Percentiles rank a stretch among this genome's conserved stretches.
These are phyloP conservation scores for Benthosema pterotum DNA, from an alignment of 2,797 vertebrate species.

Conservation along the genomic window DNA sequence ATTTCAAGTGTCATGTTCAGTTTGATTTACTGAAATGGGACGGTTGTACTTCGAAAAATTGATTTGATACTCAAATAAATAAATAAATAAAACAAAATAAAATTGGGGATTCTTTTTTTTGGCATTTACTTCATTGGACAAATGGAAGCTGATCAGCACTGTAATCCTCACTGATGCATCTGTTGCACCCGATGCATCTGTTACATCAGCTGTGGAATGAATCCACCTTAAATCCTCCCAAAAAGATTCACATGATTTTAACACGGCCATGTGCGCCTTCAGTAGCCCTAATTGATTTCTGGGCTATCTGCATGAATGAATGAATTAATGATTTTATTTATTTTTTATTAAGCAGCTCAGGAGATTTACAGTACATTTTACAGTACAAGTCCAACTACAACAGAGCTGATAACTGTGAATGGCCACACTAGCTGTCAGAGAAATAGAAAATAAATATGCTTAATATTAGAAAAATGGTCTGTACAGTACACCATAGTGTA, in stretches of 20 bases:
- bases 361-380: too few species aligned
- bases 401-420: too few species aligned
- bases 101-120: slow-evolving; percentile 9
- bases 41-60: slow-evolving; percentile 7
- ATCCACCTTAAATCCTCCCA: background rate
- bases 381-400: too few species aligned
- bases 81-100: too few species aligned
- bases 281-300: background rate
- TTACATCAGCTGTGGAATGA: background rate
- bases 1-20: background rate
- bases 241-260: background rate
- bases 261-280: background rate
- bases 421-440: too few species aligned
- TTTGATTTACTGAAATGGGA: slow-evolving; percentile 4
- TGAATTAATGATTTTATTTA: too few species aligned
- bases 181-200: background rate
- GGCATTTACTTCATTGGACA: slow-evolving; percentile 9
- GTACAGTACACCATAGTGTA: too few species aligned
- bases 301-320: too few species aligned
- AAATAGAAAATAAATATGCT: too few species aligned
- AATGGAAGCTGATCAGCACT: slow-evolving; percentile 10
- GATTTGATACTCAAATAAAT: slow-evolving; percentile 3
- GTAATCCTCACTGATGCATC: background rate
- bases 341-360: too few species aligned
- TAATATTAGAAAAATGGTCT: too few species aligned